Percentiles rank a stretch among this genome's conserved stretches.
phyloP scores from a whole-genome alignment of 2,113 vertebrate genomes.

The Anoplopoma fimbria region DNA sequence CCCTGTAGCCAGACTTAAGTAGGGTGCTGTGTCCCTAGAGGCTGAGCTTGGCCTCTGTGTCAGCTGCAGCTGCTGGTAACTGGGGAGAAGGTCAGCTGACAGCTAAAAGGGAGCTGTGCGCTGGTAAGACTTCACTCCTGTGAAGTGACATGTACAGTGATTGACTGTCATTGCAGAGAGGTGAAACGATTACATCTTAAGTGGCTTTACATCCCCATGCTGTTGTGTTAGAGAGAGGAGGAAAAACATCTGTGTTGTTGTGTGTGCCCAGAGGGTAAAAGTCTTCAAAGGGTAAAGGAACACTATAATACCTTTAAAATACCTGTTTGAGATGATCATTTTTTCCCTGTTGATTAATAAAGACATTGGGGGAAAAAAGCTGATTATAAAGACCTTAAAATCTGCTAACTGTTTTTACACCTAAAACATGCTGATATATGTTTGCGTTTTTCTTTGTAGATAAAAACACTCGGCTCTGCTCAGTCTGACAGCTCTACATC shows the following conservation, averaged over 20 bases:
- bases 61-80: constrained; percentile 61
- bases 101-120: constrained; percentile 28
- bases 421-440: constrained; percentile 29
- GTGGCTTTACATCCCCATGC: constrained; percentile 28
- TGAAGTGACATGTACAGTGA: constrained; percentile 36
- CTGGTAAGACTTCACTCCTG: constrained; percentile 22
- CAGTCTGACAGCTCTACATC: constrained; percentile 61
- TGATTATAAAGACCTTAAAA: constrained; percentile 21
- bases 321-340: not conserved
- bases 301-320: constrained; percentile 5
- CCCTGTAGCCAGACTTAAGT: constrained; percentile 32
- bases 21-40: constrained; percentile 53
- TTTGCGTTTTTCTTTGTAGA: constrained; percentile 28
- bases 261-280: not conserved
- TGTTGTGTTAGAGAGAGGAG: constrained; percentile 10
- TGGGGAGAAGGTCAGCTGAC: constrained; percentile 18
- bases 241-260: constrained; percentile 17
- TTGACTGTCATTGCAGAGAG: constrained; percentile 22
- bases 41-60: constrained; percentile 56
- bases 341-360: not conserved
- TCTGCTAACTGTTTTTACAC: constrained; percentile 30
- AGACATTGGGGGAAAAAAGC: not conserved
- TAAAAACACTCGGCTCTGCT: constrained; percentile 31
- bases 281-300: constrained; percentile 16
- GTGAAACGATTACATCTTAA: constrained; percentile 33